Evolutionary conservation across 2,113 vertebrate species (phyloP), one percentile per base, ranked within the genome.

Genomic region (Fukomys damarensis): DNA sequence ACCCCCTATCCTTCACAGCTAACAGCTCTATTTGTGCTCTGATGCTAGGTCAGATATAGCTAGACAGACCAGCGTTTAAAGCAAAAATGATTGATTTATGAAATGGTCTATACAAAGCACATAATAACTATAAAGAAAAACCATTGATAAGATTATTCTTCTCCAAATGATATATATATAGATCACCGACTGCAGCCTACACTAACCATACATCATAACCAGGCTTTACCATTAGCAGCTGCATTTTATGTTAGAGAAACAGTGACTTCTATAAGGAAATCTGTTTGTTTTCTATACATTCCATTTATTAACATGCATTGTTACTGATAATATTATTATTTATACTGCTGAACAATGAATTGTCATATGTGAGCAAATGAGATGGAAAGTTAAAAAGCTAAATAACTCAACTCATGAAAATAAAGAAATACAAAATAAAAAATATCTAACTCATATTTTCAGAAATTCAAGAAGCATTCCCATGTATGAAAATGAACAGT

Each of bases 401-500:
- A 81, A 68, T 1, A 92, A 92, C 72, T 49, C 0, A 41, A 93
- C 5, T 49, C 0, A 88, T 79, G 52, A 86, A 74, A 95, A 85
- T 7, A 65, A 10, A 61, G 20, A 94, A 82, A 38, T 41, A 56
- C 7, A n/a, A 92, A 65, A 19, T 63, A 20, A 16, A 65, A 87
- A 85, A 38, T n/a, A 32, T 89, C 0, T 65, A 86, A 46, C 81
- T 82, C 30, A 92, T 77, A 38, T 26, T 30, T 13, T 58, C 61
- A 84, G 26, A 83, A 79, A 87, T 83, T 97, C 35, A 82, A 65
- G 38, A 79, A 91, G 9, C 59, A 7, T 94, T 90, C 43, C 59
- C 4, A 84, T 28, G 4, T 32, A 52, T 72, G 72, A 93, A 89
- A 61, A 82, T 86, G 35, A 92, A 63, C 7, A 86, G 24, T 5